Conservation (phyloP, 2,113 vertebrate species). For the Mohoua ochrocephala region DNA sequence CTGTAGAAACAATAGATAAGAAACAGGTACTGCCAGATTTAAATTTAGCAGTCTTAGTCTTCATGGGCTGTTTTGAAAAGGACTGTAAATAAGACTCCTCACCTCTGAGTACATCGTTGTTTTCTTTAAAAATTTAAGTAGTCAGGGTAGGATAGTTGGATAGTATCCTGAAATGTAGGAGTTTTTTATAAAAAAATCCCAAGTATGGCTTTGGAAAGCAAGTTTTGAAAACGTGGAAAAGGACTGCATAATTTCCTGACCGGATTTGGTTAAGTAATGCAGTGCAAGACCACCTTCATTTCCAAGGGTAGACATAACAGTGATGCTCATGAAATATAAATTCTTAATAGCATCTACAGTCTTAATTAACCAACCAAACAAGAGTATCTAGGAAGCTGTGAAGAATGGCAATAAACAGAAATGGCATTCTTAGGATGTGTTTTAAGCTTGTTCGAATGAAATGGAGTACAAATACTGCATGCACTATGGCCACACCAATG, state of each 20-base stretch:
- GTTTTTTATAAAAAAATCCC: accelerated
- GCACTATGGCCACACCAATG: neutral
- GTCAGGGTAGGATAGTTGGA: neutral
- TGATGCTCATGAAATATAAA: neutral
- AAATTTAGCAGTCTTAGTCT: neutral
- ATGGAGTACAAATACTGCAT: neutral
- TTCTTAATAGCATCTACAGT: neutral
- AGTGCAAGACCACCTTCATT: neutral
- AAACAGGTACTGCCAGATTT: neutral
- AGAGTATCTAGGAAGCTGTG: neutral
- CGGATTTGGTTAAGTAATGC: neutral
- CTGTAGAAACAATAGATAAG: neutral
- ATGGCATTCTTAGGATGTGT: neutral
- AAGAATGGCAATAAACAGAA: neutral
- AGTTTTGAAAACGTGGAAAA: neutral
- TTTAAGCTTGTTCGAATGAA: neutral
- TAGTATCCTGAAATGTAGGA: neutral
- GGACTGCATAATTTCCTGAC: neutral
- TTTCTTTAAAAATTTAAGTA: neutral
- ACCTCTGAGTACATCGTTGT: neutral
- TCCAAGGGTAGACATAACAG: neutral
- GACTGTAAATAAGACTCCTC: neutral
- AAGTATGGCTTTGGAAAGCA: neutral
- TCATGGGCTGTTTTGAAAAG: neutral
- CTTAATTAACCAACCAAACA: neutral